phyloP scores from a whole-genome alignment of 2,113 vertebrate species.

The Spilogale gracilis region DNA sequence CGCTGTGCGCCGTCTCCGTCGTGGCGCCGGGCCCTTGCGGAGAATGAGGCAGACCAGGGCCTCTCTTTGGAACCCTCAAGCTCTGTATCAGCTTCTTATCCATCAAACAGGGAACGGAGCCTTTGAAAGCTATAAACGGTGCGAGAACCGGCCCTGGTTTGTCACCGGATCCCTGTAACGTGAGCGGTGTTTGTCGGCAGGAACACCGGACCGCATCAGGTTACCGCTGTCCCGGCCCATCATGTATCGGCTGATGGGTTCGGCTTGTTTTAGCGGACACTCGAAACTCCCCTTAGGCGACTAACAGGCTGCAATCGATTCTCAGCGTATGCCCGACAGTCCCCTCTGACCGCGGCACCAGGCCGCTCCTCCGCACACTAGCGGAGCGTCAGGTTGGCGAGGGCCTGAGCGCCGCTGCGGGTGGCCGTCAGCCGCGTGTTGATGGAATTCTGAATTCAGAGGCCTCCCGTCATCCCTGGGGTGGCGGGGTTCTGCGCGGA shows the following conservation, averaged over 20 bases:
- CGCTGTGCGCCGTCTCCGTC: accelerated
- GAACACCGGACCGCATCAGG: background rate
- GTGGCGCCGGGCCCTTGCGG: no score
- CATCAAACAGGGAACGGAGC: background rate
- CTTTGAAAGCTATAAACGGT: background rate
- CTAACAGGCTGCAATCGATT: background rate
- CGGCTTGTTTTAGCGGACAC: slow-evolving; percentile 58
- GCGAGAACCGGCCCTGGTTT: no score
- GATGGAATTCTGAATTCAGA: background rate
- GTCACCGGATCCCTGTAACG: background rate
- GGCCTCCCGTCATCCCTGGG: background rate
- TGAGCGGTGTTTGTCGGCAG: background rate
- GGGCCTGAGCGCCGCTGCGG: accelerated
- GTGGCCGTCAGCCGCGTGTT: accelerated
- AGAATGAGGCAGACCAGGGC: no score
- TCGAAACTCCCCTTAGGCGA: slow-evolving; percentile 15
- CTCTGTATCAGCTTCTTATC: background rate
- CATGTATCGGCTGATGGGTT: background rate
- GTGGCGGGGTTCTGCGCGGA: no score
- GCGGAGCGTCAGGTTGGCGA: background rate
- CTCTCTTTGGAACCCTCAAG: background rate
- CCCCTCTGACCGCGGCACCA: background rate
- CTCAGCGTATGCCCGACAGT: background rate
- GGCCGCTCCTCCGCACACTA: background rate
- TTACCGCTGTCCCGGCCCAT: background rate